Conservation (phyloP, 2,888 invertebrate species). For the Lymantria dispar region DNA sequence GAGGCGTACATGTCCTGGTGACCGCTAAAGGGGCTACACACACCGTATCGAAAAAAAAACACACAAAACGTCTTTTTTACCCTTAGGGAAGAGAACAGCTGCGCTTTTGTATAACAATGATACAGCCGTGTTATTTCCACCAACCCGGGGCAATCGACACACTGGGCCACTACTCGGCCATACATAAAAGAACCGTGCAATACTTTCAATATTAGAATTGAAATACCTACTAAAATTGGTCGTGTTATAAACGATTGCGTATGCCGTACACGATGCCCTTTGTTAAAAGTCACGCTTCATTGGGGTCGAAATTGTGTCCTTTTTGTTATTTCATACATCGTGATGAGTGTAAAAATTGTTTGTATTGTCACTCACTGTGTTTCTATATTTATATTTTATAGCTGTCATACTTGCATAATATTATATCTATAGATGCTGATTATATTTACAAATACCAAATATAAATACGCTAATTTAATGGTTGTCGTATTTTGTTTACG, state of each 20-base stretch:
- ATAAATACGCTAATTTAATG: background rate
- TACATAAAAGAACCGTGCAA: conserved; percentile 30
- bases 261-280: conserved; percentile 63
- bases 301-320: conserved; percentile 76
- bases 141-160: conserved; percentile 72
- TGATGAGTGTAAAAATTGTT: conserved; percentile 73
- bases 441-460: too few species aligned
- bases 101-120: conserved; percentile 79
- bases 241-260: conserved; percentile 58
- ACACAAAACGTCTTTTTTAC: conserved; percentile 77
- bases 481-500: background rate
- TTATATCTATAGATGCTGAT: background rate
- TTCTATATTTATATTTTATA: conserved; percentile 27
- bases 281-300: conserved; percentile 79
- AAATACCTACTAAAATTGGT: conserved; percentile 37
- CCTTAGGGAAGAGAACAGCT: conserved; percentile 77
- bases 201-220: conserved; percentile 10
- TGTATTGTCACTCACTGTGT: conserved; percentile 46
- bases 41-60: conserved; percentile 58
- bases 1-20: conserved; percentile 66
- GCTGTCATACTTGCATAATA: conserved; percentile 34
- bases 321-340: conserved; percentile 73
- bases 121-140: conserved; percentile 74
- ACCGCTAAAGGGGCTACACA: conserved; percentile 69
- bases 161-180: conserved; percentile 50